Conservation (phyloP, 2,888 invertebrate genomes). For the Andrena flavipes region DNA sequence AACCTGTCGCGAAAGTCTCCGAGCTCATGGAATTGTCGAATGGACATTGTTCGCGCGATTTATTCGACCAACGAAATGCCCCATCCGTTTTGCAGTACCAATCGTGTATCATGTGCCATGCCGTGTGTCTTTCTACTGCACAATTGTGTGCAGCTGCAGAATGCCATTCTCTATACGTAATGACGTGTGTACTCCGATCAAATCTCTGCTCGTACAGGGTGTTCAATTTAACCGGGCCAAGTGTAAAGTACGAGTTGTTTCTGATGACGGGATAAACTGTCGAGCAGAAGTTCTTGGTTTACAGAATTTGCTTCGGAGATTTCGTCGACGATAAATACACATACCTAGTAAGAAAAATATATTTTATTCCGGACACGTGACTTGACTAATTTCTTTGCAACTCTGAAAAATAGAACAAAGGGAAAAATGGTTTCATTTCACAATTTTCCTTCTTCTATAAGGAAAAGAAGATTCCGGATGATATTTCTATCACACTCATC, state of each 20-base stretch:
- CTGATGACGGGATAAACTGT: background rate
- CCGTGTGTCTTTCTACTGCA: conserved; percentile 31
- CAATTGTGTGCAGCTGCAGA: conserved; percentile 2
- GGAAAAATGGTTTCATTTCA: no score
- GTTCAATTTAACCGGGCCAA: conserved; percentile 4
- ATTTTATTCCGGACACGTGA: no score
- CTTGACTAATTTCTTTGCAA: no score
- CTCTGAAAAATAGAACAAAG: no score
- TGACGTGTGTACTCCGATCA: conserved; percentile 6
- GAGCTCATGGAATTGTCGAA: conserved; percentile 24
- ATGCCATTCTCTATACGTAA: conserved; percentile 8
- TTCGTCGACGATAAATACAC: background rate
- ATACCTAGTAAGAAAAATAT: no score
- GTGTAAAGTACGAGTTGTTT: background rate
- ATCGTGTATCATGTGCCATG: conserved; percentile 34
- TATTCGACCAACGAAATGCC: conserved; percentile 61
- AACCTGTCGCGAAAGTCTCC: background rate
- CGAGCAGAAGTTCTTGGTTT: background rate
- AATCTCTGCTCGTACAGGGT: conserved; percentile 5
- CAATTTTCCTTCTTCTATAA: background rate
- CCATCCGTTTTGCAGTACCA: conserved; percentile 51
- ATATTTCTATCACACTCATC: no score
- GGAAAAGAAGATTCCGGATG: background rate
- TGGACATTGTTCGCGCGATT: conserved; percentile 55
- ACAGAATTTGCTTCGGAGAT: background rate